Evolutionary conservation across 2,797 vertebrate species (phyloP).

Genomic region (Numenius phaeopus): DNA sequence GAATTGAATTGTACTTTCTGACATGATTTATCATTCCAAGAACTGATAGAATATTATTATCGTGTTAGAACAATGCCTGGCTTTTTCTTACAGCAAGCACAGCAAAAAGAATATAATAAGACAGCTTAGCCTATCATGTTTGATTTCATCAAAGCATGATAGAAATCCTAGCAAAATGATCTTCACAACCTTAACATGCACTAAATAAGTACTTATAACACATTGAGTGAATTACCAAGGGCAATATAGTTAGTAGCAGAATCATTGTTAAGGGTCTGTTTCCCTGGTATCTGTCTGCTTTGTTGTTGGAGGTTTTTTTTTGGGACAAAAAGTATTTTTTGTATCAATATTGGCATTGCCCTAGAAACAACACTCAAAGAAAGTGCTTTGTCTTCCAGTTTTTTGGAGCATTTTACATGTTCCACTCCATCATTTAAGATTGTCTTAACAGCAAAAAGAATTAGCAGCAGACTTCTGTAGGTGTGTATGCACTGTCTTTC

Average conservation of each 20-base stretch:
- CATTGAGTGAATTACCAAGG: not conserved
- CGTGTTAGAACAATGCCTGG: not conserved
- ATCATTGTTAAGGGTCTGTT: not conserved
- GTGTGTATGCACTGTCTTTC: not conserved
- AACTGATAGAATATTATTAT: not conserved
- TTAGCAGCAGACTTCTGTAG: not conserved
- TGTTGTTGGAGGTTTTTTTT: not conserved
- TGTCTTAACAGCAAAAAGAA: not conserved
- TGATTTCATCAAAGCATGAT: not conserved
- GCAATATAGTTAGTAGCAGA: not conserved
- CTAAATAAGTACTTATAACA: not conserved
- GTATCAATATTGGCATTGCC: not conserved
- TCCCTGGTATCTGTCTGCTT: not conserved
- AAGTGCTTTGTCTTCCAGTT: not conserved
- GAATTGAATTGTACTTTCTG: constrained; percentile 29
- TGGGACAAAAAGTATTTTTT: not conserved
- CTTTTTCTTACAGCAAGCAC: constrained; percentile 1
- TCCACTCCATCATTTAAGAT: not conserved
- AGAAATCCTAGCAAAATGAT: not conserved
- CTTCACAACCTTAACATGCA: not conserved
- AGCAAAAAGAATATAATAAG: not conserved
- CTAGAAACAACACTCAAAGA: not conserved
- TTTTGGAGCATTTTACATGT: not conserved
- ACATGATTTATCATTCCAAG: constrained; percentile 16
- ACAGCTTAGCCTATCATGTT: not conserved